phyloP scores from a whole-genome alignment of 1,140 invertebrate genomes.

The Drosophila sturtevanti region DNA sequence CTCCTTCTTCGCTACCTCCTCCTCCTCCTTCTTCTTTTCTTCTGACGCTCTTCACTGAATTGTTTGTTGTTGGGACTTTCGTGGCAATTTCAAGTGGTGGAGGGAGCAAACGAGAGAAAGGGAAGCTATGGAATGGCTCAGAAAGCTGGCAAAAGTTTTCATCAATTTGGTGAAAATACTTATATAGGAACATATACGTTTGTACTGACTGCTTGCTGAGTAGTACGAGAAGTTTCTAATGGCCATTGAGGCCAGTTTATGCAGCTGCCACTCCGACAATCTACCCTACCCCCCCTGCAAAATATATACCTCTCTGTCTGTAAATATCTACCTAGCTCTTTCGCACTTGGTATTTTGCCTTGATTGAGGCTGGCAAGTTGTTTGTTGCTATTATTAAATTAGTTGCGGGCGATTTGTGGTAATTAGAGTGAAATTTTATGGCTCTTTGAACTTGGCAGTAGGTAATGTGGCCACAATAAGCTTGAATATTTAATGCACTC shows the following conservation, averaged over 20 bases:
- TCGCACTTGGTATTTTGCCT: no score
- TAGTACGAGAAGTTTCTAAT: constrained; percentile 65
- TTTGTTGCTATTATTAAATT: constrained; percentile 76
- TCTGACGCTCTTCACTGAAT: constrained; percentile 45
- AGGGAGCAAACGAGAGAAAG: constrained; percentile 29
- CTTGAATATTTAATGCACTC: constrained; percentile 14
- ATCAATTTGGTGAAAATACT: constrained; percentile 68
- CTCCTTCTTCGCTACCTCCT: background rate
- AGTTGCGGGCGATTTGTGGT: constrained; percentile 79
- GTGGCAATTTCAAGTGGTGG: constrained; percentile 53
- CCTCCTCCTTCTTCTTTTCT: background rate
- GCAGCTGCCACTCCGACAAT: constrained; percentile 58
- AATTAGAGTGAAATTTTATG: constrained; percentile 74
- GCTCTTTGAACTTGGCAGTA: constrained; percentile 38
- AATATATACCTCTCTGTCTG: constrained; percentile 12
- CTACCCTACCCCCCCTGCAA: background rate
- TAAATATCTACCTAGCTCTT: background rate
- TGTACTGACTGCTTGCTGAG: constrained; percentile 7
- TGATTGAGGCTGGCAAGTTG: constrained; percentile 28
- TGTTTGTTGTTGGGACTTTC: constrained; percentile 53
- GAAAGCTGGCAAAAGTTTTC: constrained; percentile 11
- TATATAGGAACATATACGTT: constrained; percentile 22
- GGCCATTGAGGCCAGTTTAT: constrained; percentile 72
- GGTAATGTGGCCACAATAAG: constrained; percentile 1
- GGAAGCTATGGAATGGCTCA: constrained; percentile 20